Evolutionary conservation across 2,797 vertebrate species (phyloP).

Genomic region (Tolypeutes matacus): DNA sequence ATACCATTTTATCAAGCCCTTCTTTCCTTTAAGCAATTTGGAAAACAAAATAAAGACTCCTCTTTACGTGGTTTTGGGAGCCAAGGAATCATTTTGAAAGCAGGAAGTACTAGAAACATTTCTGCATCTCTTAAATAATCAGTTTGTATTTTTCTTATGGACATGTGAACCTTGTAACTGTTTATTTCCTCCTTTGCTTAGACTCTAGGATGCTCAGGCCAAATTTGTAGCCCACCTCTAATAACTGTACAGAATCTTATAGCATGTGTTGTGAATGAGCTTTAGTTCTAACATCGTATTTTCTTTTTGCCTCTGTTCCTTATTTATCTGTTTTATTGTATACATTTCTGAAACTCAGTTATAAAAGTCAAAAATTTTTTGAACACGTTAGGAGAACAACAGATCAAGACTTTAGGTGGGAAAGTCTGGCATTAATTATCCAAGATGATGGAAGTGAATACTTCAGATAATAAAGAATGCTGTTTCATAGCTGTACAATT

Average conservation of each 20-base stretch:
- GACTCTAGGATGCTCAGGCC: conserved; percentile 24
- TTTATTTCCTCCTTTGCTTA: conserved; percentile 57
- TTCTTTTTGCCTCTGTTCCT: conserved; percentile 53
- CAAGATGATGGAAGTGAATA: neutral
- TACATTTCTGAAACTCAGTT: conserved; percentile 41
- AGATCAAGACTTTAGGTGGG: neutral
- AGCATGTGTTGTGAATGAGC: neutral
- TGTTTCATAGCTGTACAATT: neutral
- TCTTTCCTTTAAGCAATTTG: conserved; percentile 11
- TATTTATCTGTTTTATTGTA: neutral
- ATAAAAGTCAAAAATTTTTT: neutral
- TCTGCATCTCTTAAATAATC: conserved; percentile 7
- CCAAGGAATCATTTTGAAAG: conserved; percentile 32
- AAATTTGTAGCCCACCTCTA: neutral
- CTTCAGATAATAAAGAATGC: neutral
- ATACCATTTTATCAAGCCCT: conserved; percentile 17
- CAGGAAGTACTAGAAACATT: conserved; percentile 34
- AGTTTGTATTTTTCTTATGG: neutral
- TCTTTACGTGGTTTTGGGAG: neutral
- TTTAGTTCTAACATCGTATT: conserved; percentile 38
- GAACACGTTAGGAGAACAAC: neutral
- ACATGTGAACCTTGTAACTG: neutral
- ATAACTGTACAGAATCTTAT: neutral
- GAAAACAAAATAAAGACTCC: conserved; percentile 31
- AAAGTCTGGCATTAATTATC: neutral